Evolutionary conservation across 1,140 invertebrate genomes (phyloP), one percentile per base, ranked within the genome.

Genomic region (Lepeophtheirus salmonis): DNA sequence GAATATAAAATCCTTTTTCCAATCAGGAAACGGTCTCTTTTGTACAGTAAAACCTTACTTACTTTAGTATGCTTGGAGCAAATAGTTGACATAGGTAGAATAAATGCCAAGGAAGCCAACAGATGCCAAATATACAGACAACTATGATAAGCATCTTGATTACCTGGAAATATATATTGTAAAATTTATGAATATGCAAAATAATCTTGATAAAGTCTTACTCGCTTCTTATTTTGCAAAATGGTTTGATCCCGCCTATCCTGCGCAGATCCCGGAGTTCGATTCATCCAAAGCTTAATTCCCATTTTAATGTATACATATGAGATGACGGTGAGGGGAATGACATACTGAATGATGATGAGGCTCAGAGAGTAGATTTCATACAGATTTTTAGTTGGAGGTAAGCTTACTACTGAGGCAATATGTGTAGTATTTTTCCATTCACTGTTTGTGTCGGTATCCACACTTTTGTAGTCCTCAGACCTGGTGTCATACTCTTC

Each of bases 111-210:
- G 76, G 76, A 6, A 76, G 66, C 75, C 75, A 77, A 60, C 73
- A 76, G 0, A 75, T 57, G 3, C 73, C 72, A 66, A 77, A 77
- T 25, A 75, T 70, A 1, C 72, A 64, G 0, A 77, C 75, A n/a
- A 76, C 74, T 12, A 71, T 21, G 2, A 75, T 70, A 49, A 77
- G 70, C 75, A 77, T 77, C 65, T 76, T 75, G 50, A 77, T 72
- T 60, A 75, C 74, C 69, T 74, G 49, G 20, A 50, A 50, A 50
- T 50, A 50, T 50, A 50, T 6, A 22, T 64, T 48, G 16, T 62
- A 55, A 64, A 59, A 56, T n/a, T 12, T 48, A 48, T 48, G 41
- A 12, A n/a, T 48, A n/a, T 48, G 41, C 12, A 17, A 22, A 56
- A 17, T 14, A 14, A 18, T 16, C 24, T 13, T n/a, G 18, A n/a